A percentile compares a stretch with the other conserved stretches of the same genome.
phyloP scores from a whole-genome alignment of 2,888 invertebrate species.

The Andrena marginata region DNA sequence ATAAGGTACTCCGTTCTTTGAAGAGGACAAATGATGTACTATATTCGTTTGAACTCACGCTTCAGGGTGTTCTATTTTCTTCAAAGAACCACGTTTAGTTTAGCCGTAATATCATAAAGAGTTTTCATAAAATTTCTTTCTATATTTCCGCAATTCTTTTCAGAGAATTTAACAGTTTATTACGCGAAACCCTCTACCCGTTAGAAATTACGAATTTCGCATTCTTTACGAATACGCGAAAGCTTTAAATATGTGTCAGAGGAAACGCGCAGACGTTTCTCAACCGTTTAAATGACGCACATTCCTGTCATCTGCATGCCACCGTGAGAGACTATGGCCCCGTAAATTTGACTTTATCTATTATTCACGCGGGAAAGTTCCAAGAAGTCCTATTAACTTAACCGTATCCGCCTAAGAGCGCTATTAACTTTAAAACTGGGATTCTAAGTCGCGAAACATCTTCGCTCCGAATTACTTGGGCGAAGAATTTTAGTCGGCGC shows the following conservation, averaged over 20 bases:
- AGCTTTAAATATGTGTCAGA: neutral
- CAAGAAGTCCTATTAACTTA: constrained; percentile 40
- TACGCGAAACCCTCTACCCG: too few relatives aligned
- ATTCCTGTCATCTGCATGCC: constrained; percentile 15
- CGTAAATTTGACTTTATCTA: constrained; percentile 41
- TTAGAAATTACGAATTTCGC: neutral
- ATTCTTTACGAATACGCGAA: constrained; percentile 14
- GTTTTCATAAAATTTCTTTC: too few relatives aligned
- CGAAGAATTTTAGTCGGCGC: constrained; percentile 24
- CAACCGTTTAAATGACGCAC: constrained; percentile 1
- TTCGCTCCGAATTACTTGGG: constrained; percentile 1
- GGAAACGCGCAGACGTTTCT: neutral
- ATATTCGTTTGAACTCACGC: too few relatives aligned
- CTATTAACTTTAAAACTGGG: constrained; percentile 37
- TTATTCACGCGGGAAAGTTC: constrained; percentile 37
- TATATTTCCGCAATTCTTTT: neutral
- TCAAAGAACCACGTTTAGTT: too few relatives aligned
- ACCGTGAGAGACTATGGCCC: constrained; percentile 17
- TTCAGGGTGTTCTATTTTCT: too few relatives aligned
- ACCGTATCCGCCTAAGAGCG: constrained; percentile 19
- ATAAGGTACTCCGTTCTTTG: too few relatives aligned
- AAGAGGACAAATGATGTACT: too few relatives aligned
- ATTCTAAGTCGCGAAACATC: constrained; percentile 22
- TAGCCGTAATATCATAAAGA: too few relatives aligned
- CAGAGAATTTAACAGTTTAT: too few relatives aligned